These are phyloP conservation scores for Stenopsyche tienmushanensis DNA, from an alignment of 1,140 invertebrate species.

Conservation along the genomic window DNA sequence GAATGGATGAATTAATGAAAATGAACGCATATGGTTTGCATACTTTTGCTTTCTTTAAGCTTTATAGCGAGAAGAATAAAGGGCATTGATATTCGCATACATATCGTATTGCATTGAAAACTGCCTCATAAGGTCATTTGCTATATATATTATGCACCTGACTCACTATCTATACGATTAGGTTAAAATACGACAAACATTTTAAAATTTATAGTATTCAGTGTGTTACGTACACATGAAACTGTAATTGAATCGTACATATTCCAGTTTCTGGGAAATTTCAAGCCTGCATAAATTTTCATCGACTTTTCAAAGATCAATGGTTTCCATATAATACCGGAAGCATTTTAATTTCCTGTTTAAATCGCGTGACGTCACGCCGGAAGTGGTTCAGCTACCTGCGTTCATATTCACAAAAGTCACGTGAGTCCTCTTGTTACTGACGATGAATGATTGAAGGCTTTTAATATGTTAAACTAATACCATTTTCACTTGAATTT, in stretches of 20 bases:
- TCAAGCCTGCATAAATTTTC: not conserved
- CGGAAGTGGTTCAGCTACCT: conserved; percentile 31
- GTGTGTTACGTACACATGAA: too few relatives aligned
- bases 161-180: conserved; percentile 12
- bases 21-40: too few relatives aligned
- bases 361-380: conserved; percentile 39
- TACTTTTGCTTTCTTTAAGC: too few relatives aligned
- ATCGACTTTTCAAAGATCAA: conserved; percentile 17
- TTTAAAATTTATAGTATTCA: too few relatives aligned
- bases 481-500: too few relatives aligned
- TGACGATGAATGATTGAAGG: not conserved
- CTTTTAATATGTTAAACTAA: not conserved
- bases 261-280: not conserved
- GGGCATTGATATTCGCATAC: conserved; percentile 30
- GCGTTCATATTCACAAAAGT: conserved; percentile 19
- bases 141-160: conserved; percentile 21
- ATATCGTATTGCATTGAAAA: conserved; percentile 33
- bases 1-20: too few relatives aligned
- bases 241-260: not conserved
- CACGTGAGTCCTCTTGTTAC: conserved; percentile 14
- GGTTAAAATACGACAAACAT: too few relatives aligned
- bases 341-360: conserved; percentile 41
- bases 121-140: conserved; percentile 30
- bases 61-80: too few relatives aligned
- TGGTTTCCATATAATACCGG: conserved; percentile 22